phyloP scores from a whole-genome alignment of 2,113 vertebrate species.

The Calidris pygmaea region DNA sequence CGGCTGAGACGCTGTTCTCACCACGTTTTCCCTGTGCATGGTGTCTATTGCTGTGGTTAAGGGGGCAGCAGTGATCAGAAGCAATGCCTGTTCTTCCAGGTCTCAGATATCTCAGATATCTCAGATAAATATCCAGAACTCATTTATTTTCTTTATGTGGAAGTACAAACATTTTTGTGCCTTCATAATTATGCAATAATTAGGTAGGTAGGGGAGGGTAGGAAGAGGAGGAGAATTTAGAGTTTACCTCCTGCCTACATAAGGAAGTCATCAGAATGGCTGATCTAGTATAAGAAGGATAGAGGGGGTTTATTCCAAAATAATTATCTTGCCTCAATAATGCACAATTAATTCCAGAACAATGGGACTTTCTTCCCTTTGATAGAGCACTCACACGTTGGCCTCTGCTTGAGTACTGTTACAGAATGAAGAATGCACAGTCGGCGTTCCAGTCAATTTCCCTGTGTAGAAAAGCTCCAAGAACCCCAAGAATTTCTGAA shows the following conservation, averaged over 20 bases:
- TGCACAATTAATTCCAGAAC: not conserved
- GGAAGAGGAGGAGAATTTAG: not conserved
- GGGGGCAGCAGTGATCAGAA: not conserved
- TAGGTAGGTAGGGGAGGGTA: fast-evolving
- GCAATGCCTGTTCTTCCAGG: not conserved
- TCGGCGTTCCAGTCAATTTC: not conserved
- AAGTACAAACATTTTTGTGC: not conserved
- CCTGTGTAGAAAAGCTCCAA: not conserved
- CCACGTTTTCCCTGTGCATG: fast-evolving
- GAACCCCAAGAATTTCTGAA: not conserved
- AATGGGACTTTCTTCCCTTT: not conserved
- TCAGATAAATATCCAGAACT: not conserved
- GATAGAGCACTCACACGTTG: not conserved
- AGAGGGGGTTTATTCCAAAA: not conserved
- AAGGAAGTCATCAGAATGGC: not conserved
- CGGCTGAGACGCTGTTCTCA: fast-evolving
- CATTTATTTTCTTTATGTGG: not conserved
- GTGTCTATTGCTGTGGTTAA: not conserved
- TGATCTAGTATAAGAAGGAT: not conserved
- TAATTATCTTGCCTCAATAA: not conserved
- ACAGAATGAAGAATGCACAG: not conserved
- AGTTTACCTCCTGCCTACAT: not conserved
- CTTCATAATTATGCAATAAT: not conserved
- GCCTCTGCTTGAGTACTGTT: not conserved
- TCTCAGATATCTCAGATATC: not conserved